A percentile compares a stretch with the other conserved stretches of the same genome.
Evolutionary conservation across 2,797 vertebrate species (phyloP).

Genomic region (Orientallactaga sibirica): DNA sequence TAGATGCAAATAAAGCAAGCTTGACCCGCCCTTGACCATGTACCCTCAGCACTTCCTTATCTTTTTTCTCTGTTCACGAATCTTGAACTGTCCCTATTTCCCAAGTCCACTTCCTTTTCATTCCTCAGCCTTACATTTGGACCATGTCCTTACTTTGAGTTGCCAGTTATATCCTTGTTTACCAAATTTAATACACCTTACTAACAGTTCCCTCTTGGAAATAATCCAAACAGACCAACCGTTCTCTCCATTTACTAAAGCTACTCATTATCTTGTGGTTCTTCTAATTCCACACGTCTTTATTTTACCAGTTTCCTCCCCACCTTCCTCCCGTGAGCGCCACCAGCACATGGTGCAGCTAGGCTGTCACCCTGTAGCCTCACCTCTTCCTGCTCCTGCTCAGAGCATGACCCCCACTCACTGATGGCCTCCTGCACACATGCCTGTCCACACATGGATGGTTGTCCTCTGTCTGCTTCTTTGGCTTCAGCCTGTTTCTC

Average conservation of each 20-base stretch:
- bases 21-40: background rate
- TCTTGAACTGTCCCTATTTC: constrained; percentile 50
- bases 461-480: background rate
- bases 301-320: background rate
- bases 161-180: background rate
- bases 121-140: background rate
- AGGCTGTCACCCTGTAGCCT: background rate
- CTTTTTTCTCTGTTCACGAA: background rate
- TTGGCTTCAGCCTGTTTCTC: background rate
- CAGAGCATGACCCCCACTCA: background rate
- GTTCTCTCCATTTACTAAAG: background rate
- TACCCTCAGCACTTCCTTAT: background rate
- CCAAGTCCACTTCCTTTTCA: constrained; percentile 28
- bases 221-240: background rate
- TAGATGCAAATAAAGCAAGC: constrained; percentile 7
- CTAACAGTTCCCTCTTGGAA: background rate
- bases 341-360: background rate
- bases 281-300: background rate
- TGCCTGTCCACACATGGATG: no score
- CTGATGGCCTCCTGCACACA: background rate
- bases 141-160: background rate
- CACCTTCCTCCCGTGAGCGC: rapidly evolving
- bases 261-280: background rate
- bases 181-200: constrained; percentile 22
- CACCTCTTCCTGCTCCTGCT: background rate